Evolutionary conservation across 2,797 vertebrate genomes (phyloP), one percentile per base, ranked within the genome.

Genomic region (Acanthurus lineatus): DNA sequence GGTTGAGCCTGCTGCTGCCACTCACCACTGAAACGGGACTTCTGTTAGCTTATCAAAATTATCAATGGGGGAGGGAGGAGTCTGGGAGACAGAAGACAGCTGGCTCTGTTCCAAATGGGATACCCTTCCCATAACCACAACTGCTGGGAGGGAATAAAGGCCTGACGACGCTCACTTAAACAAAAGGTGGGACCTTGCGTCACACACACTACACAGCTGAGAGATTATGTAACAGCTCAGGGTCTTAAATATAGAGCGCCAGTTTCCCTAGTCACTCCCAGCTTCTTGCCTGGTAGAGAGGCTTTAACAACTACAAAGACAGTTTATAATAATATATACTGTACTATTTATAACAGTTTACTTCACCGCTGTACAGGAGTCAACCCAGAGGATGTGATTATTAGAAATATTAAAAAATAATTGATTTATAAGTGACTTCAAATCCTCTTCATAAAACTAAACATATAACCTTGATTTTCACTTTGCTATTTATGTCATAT

Each of bases 221-320:
- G 63, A 57, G 81, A 87, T 92, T 92, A 91, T 51, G 32, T 66
- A 91, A 91, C 82, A 84, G 82, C 61, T 78, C 81, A 53, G 59
- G 40, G 68, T 76, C 53, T 88, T 84, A 86, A 81, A 81, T 86
- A 84, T 79, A 89, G 78, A 85, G 76, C 60, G 1, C 8, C 22
- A 35, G 81, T 85, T 82, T 79, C 47, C 40, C 69, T 76, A 35
- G 61, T 79, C 81, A 82, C 52, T 76, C 49, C 49, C 14, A 28
- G 68, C 32, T 22, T 74, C 81, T 61, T 70, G 77, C 38, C 32
- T 67, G 58, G 38, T 16, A 60, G 68, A 40, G 63, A 84, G 64
- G 58, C 69, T 77, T 69, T 0, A 25, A 45, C 4, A 69, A 48
- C 32, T 19, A 54, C 48, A 53, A 19, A 28, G 20, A 48, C 28